These are phyloP conservation scores for Drosophila macrothrix DNA, from an alignment of 2,888 invertebrate genomes.

Conservation along the genomic window DNA sequence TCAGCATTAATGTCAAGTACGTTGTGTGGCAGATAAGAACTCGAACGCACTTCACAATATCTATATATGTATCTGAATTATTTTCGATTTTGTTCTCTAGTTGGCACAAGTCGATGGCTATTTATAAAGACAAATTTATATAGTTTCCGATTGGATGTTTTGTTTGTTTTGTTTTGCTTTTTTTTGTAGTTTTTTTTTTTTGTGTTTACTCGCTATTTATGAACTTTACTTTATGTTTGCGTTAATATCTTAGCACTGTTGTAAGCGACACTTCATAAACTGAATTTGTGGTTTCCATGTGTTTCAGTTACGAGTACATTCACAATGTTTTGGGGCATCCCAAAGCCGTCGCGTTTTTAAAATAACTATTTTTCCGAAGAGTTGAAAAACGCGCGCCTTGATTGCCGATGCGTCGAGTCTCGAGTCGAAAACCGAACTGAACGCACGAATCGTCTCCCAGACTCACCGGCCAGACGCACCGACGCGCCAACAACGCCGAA, in stretches of 20 bases:
- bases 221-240: slow-evolving; percentile 16
- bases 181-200: not conserved
- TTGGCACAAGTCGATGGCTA: slow-evolving; percentile 35
- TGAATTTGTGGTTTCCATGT: slow-evolving; percentile 5
- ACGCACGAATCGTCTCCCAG: slow-evolving; percentile 37
- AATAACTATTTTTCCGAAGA: slow-evolving; percentile 28
- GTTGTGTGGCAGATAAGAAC: slow-evolving; percentile 39
- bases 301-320: slow-evolving; percentile 6
- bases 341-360: slow-evolving; percentile 43
- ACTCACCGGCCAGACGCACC: slow-evolving; percentile 44
- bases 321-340: slow-evolving; percentile 13
- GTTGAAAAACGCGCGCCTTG: slow-evolving; percentile 39
- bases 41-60: slow-evolving; percentile 39
- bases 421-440: slow-evolving; percentile 76
- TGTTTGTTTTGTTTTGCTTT: not conserved
- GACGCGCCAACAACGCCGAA: slow-evolving; percentile 34
- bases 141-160: not conserved
- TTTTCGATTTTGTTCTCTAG: slow-evolving; percentile 44
- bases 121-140: slow-evolving; percentile 36
- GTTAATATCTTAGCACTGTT: slow-evolving; percentile 13
- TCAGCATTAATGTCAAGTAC: slow-evolving; percentile 50
- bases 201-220: not conserved
- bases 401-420: slow-evolving; percentile 52
- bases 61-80: slow-evolving; percentile 23
- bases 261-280: slow-evolving; percentile 3